phyloP scores from a whole-genome alignment of 1,140 invertebrate species.

The Calliopsis andreniformis region DNA sequence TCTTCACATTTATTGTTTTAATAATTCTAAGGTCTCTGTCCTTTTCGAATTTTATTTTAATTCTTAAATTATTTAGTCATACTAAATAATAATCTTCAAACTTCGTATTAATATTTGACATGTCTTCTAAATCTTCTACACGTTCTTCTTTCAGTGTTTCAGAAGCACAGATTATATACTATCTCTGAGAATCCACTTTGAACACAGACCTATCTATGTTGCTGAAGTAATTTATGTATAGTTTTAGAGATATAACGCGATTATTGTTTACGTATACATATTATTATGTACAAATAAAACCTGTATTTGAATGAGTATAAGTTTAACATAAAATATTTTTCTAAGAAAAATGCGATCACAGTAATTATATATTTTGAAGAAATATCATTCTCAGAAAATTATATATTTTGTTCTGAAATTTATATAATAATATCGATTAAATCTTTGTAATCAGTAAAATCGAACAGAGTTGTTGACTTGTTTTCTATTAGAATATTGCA shows the following conservation, averaged over 20 bases:
- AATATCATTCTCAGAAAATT: too few relatives aligned
- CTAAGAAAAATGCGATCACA: too few relatives aligned
- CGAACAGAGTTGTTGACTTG: background rate
- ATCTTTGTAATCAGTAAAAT: background rate
- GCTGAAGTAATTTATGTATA: background rate
- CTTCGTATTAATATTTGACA: background rate
- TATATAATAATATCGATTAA: conserved; percentile 46
- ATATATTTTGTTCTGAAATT: conserved; percentile 36
- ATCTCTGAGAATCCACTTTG: background rate
- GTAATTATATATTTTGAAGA: conserved; percentile 23
- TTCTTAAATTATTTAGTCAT: background rate
- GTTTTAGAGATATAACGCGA: conserved; percentile 8
- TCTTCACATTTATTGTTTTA: background rate
- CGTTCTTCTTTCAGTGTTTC: background rate
- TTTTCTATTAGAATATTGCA: background rate
- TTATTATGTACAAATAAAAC: conserved; percentile 8
- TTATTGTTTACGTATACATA: background rate
- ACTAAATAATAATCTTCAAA: background rate
- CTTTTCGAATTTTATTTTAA: background rate
- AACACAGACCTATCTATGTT: conserved; percentile 30
- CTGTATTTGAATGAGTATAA: conserved; percentile 5
- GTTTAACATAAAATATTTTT: conserved; percentile 8
- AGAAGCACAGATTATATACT: background rate
- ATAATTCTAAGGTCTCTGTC: background rate
- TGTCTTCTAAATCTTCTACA: background rate